phyloP scores from a whole-genome alignment of 2,113 vertebrate genomes.

The Octodon degus region DNA sequence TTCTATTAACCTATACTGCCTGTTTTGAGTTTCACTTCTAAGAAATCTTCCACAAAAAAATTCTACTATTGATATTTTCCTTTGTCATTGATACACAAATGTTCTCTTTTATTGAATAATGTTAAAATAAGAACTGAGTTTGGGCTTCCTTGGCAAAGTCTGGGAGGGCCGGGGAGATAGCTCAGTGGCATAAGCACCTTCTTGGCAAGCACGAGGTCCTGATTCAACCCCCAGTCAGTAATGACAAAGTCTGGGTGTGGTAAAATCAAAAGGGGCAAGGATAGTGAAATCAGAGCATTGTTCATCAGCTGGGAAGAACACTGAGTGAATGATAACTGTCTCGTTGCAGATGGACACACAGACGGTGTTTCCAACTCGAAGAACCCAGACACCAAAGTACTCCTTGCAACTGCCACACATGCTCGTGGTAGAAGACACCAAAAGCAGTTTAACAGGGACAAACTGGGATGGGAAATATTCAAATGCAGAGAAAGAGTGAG shows the following conservation, averaged over 20 bases:
- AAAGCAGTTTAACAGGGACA: background rate
- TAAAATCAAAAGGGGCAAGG: background rate
- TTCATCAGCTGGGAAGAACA: background rate
- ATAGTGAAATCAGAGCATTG: background rate
- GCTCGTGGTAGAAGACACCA: background rate
- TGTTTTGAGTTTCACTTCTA: background rate
- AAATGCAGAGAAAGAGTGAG: background rate
- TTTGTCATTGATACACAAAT: background rate
- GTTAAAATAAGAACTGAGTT: conserved; percentile 9
- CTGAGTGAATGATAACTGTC: background rate
- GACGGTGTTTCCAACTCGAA: background rate
- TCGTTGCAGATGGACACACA: background rate
- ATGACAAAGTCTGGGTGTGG: background rate
- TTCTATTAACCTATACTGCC: background rate
- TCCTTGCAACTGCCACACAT: background rate
- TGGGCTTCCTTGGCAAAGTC: conserved; percentile 8
- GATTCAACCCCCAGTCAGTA: too few species aligned
- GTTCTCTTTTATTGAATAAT: background rate
- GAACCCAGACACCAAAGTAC: background rate
- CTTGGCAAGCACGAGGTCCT: too few species aligned
- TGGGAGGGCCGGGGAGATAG: too few species aligned
- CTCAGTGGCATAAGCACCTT: too few species aligned
- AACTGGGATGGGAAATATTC: background rate
- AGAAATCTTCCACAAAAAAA: conserved; percentile 1
- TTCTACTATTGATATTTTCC: background rate